Evolutionary conservation across 2,888 invertebrate genomes (phyloP).

Genomic region (Melinopterus prodromus): DNA sequence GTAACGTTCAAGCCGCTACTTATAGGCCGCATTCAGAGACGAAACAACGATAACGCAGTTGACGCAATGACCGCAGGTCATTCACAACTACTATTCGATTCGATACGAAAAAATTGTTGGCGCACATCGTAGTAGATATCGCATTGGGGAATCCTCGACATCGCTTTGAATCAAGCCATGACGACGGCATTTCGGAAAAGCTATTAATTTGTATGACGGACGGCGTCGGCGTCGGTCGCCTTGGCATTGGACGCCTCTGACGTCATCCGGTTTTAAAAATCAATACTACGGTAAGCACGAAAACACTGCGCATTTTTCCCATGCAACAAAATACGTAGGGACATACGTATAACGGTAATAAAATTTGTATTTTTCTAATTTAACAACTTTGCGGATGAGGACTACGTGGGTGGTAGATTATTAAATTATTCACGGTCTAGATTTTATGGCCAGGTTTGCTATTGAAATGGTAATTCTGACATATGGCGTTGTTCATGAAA

Average conservation of each 20-base stretch:
- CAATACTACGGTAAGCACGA: background rate
- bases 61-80: no score
- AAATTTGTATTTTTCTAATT: background rate
- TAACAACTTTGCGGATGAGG: no score
- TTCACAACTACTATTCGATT: background rate
- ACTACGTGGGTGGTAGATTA: background rate
- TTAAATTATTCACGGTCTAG: background rate
- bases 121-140: background rate
- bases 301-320: background rate
- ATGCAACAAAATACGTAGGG: background rate
- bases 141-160: no score
- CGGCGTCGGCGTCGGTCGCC: conserved; percentile 28
- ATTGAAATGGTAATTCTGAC: background rate
- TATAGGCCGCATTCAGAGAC: background rate
- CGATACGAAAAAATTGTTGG: background rate
- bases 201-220: background rate
- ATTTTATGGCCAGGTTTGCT: background rate
- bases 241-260: conserved; percentile 35
- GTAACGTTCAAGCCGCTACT: background rate
- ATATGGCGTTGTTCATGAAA: background rate
- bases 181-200: background rate
- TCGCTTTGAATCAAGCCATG: background rate
- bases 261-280: background rate
- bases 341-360: background rate
- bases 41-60: background rate